phyloP scores from a whole-genome alignment of 2,888 invertebrate species.

The Lepidochrysops patricia region DNA sequence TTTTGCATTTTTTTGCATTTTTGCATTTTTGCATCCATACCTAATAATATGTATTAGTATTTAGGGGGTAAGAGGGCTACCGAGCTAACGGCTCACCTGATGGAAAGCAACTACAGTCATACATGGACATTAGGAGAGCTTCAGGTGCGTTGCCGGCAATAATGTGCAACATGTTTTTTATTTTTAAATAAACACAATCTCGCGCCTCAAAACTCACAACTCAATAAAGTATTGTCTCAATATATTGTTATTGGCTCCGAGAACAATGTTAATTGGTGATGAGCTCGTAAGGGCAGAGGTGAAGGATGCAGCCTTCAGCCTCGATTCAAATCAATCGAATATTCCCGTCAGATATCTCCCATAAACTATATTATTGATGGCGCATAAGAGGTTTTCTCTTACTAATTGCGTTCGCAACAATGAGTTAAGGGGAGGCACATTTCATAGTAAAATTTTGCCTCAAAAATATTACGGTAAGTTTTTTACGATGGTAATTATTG shows the following conservation, averaged over 20 bases:
- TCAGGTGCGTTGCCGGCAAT: too few relatives aligned
- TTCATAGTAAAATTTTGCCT: too few relatives aligned
- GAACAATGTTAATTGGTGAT: conserved; percentile 6
- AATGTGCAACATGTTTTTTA: too few relatives aligned
- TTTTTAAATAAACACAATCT: background rate
- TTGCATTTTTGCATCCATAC: too few relatives aligned
- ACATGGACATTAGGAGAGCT: too few relatives aligned
- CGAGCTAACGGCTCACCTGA: too few relatives aligned
- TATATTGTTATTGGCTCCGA: background rate
- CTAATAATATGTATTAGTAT: too few relatives aligned
- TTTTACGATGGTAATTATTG: too few relatives aligned
- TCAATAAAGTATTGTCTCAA: background rate
- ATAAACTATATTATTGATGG: conserved; percentile 3
- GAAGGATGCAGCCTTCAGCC: background rate
- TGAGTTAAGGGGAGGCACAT: background rate
- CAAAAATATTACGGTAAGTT: too few relatives aligned
- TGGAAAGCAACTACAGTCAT: too few relatives aligned
- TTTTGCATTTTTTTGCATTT: too few relatives aligned
- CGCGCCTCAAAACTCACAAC: background rate
- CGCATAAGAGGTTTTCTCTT: background rate
- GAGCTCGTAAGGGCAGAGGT: conserved; percentile 4
- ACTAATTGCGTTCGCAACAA: background rate
- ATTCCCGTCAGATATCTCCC: background rate
- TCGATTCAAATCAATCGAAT: conserved; percentile 8
- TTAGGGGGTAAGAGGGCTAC: too few relatives aligned